Evolutionary conservation across 2,888 invertebrate genomes (phyloP), one percentile per base, ranked within the genome.

Genomic region (Pyrochroa serraticornis): DNA sequence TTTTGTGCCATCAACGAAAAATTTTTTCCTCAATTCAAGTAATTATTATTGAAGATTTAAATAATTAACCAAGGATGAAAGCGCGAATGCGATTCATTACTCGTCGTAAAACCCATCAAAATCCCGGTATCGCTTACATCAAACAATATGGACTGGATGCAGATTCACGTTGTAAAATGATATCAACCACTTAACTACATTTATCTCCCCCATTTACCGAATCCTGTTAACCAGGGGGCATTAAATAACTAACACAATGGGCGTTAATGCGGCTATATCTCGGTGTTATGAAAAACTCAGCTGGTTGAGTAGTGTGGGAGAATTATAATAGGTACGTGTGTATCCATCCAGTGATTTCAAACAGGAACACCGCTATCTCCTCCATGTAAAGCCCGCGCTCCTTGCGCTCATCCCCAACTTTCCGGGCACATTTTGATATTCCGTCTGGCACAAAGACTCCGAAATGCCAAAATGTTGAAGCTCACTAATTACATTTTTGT

Each of bases 191-290:
- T 77, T 76, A 76, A 75, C 73, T 71, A 75, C 75, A 75, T 75
- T 76, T 73, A 75, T 75, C 72, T 72, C 69, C 70, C 70, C 70
- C 71, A 69, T 72, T 72, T 70, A 67, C 64, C 66, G 58, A 74
- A 75, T 75, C 72, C 71, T 71, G 75, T 75, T 76, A 76, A 76
- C 74, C 75, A 70, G 75, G 71, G 71, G 46, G 56, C 75, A 75
- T 76, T 76, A 76, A 77, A 77, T 77, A 76, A 74, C 75, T 76
- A 76, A 77, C 76, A 75, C 75, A 79, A 77, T 73, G 75, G 73
- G 70, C 73, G 75, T 75, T 78, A 78, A 78, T 78, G 77, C 75
- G 76, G 74, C 77, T 76, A 77, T 77, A 77, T 76, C 77, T 75
- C 70, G 71, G 64, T 67, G 70, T 72, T 72, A 73, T 71, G 72